Base-by-base conservation (phyloP, 2,797 vertebrate species). In the Eulemur mongoz region DNA sequence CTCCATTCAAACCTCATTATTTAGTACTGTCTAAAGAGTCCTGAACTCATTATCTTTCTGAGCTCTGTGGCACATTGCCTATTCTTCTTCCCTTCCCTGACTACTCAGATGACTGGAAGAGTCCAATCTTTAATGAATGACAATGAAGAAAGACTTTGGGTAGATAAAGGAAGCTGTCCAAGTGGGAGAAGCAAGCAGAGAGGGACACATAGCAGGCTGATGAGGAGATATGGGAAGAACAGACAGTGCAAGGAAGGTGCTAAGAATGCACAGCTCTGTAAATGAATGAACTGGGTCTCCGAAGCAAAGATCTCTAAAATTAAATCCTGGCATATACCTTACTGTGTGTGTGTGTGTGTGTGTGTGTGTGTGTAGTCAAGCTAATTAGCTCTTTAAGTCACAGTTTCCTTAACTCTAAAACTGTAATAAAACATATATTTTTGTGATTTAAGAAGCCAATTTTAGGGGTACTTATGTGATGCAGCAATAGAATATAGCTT, bases 121-220 rank as follows among this genome's bases (percentile, higher is more conserved):
- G 27, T 18, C 67, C 90, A 70, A 17, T 40, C 45, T 92, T 90
- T 92, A 67, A 93, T 89, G 83, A 93, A 97, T 75, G 81, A 79
- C 67, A 92, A 65, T 45, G 57, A 93, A 93, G 27, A 61, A 20
- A 94, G 67, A 40, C 23, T 76, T 48, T 78, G 73, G 15, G 20
- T 52, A 93, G 43, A 92, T 54, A 70, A 93, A 75, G 38, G 14
- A 90, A 89, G 52, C 52, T 48, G 23, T 48, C 35, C 72, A 85
- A 70, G 32, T 69, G 32, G 45, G 13, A 61, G 35, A 83, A 83
- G 9, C 7, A 65, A 50, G 23, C 22, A 40, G 14, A 92, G 7
- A 72, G 30, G 35, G 38, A 27, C 6, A 57, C 25, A 45, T 25
- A 76, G 50, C n/a, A 80, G 65, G 59, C 7, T 27, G 7, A 8